Percentiles rank a stretch among this genome's conserved stretches.
Conservation (phyloP, 2,888 invertebrate genomes). For the Unio delphinus region DNA sequence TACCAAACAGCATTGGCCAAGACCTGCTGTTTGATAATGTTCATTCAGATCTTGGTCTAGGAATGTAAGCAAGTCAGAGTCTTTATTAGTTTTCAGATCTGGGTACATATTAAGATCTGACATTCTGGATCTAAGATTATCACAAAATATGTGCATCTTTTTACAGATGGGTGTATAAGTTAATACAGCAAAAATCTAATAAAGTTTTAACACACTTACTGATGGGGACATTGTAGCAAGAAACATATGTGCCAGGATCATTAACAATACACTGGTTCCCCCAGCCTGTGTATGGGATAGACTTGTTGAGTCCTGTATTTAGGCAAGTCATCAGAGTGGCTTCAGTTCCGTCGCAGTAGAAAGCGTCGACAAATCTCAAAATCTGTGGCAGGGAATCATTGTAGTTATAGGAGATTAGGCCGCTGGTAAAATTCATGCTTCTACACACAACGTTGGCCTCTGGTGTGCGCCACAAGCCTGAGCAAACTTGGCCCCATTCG, state of each 20-base stretch:
- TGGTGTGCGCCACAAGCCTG: constrained; percentile 54
- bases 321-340: constrained; percentile 52
- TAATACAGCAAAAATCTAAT: too few relatives aligned
- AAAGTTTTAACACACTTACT: constrained; percentile 36
- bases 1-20: too few relatives aligned
- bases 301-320: constrained; percentile 59
- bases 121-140: too few relatives aligned
- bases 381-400: constrained; percentile 24
- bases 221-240: constrained; percentile 51
- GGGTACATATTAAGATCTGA: too few relatives aligned
- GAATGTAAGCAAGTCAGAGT: too few relatives aligned
- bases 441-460: constrained; percentile 59
- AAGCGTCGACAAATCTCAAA: constrained; percentile 45
- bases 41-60: too few relatives aligned
- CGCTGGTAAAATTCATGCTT: constrained; percentile 51
- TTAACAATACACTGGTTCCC: constrained; percentile 41
- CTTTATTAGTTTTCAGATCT: too few relatives aligned
- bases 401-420: constrained; percentile 41
- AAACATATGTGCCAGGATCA: constrained; percentile 54
- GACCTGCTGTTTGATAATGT: too few relatives aligned
- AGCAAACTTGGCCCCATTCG: constrained; percentile 57
- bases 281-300: constrained; percentile 19
- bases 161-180: too few relatives aligned
- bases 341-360: constrained; percentile 58
- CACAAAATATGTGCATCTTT: too few relatives aligned